phyloP scores from a whole-genome alignment of 2,113 vertebrate genomes.

The Triplophysa dalaica region DNA sequence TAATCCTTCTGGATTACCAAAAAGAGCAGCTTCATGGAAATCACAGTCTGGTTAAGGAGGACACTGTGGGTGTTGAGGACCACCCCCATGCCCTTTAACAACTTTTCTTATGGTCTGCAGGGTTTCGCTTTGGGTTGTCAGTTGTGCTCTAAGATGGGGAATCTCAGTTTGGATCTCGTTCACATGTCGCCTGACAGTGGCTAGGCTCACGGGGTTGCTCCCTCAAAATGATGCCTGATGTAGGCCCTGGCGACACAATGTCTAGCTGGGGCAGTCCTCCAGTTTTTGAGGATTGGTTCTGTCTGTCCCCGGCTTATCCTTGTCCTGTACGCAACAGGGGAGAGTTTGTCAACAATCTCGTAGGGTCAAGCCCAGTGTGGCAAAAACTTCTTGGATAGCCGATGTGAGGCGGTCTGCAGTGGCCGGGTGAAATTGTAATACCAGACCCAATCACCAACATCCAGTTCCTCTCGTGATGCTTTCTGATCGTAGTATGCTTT shows the following conservation, averaged over 20 bases:
- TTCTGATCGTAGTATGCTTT: background rate
- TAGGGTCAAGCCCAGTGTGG: background rate
- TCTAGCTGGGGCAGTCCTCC: background rate
- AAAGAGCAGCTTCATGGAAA: too few relatives aligned
- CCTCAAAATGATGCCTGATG: constrained; percentile 1
- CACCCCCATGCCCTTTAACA: background rate
- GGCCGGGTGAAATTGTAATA: background rate
- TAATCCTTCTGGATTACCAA: too few relatives aligned
- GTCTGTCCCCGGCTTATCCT: background rate
- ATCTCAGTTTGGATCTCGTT: background rate
- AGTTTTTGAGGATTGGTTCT: too few relatives aligned
- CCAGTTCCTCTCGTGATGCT: background rate
- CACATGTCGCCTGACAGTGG: background rate
- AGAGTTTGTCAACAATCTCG: background rate
- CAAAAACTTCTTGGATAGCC: background rate
- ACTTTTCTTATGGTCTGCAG: background rate
- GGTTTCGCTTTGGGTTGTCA: too few relatives aligned
- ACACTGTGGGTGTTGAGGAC: background rate
- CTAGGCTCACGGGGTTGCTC: constrained; percentile 1
- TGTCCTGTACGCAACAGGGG: background rate
- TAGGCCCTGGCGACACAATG: background rate
- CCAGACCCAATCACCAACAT: background rate
- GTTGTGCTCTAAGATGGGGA: background rate
- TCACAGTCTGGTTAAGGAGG: background rate
- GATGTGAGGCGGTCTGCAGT: background rate